Percentiles rank a stretch among this genome's conserved stretches.
Evolutionary conservation across 2,113 vertebrate genomes (phyloP).

Genomic region (Pionites leucogaster): DNA sequence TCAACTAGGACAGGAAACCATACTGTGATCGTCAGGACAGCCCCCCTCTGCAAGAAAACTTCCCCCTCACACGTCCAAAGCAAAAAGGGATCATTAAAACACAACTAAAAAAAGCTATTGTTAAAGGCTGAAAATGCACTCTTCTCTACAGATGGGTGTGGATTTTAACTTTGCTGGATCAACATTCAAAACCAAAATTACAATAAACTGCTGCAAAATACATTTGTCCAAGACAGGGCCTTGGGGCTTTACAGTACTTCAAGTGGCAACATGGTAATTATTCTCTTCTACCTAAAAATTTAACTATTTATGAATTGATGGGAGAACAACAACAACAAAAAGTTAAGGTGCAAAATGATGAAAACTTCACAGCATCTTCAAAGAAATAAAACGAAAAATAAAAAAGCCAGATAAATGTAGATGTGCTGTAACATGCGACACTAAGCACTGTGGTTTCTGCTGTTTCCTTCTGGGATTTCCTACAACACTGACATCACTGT

Average conservation of each 20-base stretch:
- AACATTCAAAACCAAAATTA: conserved; percentile 45
- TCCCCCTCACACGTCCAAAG: background rate
- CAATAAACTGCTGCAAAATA: conserved; percentile 52
- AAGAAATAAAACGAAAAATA: background rate
- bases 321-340: background rate
- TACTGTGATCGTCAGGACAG: background rate
- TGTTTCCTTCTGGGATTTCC: conserved; percentile 27
- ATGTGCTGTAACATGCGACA: background rate
- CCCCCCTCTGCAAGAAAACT: background rate
- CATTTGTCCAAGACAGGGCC: conserved; percentile 30
- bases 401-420: background rate
- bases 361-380: background rate
- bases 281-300: background rate
- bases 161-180: conserved; percentile 9
- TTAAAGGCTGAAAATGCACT: background rate
- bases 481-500: conserved; percentile 30
- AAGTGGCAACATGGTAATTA: conserved; percentile 43
- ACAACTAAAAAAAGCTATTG: conserved; percentile 14
- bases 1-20: background rate
- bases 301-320: background rate
- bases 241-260: conserved; percentile 8
- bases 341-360: background rate
- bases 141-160: background rate
- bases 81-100: background rate
- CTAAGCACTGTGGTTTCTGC: conserved; percentile 23